Evolutionary conservation across 2,888 invertebrate species (phyloP), one percentile per base, ranked within the genome.

Genomic region (Clistopyga incitator): DNA sequence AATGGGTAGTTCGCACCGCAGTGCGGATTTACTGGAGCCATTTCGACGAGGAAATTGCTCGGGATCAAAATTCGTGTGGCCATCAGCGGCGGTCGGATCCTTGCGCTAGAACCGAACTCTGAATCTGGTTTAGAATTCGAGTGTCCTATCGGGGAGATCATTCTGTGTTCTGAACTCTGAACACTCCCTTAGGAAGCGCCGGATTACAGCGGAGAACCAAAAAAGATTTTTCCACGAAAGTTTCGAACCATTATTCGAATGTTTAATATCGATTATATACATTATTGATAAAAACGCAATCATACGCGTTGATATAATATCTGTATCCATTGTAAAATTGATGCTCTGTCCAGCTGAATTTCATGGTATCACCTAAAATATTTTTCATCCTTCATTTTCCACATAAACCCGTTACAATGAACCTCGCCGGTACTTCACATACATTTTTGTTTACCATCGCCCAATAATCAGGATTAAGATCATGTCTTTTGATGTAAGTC

Each of bases 31-130:
- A 84, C 84, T 80, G 80, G 84, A 50, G 77, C 74, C 78, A 81
- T 84, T 80, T 84, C 84, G 77, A 64, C 77, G 76, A 74, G 80
- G 84, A 81, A 84, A 84, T 84, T 80, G 84, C 80, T 84, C 77
- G 74, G 80, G 80, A 84, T 84, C 80, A 75, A 78, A 84, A 74
- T 59, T 84, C 80, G 72, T 56, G 52, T 42, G 56, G 45, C 61
- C 76, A 71, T 29, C 20, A 25, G 70, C 54, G 45, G 45, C 3
- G 56, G 54, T 68, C 20, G 82, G 68, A 64, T 68, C 78, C 47
- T 52, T 23, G 42, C 38, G 8, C 15, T 15, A 47, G 38, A 70
- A 59, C 64, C 10, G 23, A 76, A 65, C 75, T n/a, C n/a, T 52
- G 70, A 78, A 82, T 64, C 52, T 50, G 59, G 45, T 76, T 38